Base-by-base conservation (phyloP, 1,140 invertebrate species). In the Brachionus plicatilis region DNA sequence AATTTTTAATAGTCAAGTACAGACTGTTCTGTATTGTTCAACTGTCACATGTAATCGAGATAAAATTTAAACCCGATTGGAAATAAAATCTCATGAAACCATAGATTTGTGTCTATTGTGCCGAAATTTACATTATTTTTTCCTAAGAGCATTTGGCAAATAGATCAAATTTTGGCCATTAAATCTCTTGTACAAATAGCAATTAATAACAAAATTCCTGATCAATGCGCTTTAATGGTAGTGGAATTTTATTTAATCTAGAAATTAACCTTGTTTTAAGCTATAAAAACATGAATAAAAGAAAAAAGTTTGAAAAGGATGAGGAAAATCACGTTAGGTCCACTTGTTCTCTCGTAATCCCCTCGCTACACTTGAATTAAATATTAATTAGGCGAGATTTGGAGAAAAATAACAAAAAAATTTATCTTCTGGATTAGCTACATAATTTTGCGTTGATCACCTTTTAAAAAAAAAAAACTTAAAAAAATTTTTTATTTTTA, bases 211-310 rank as follows among this genome's bases (percentile, higher is more conserved):
- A 72, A 72, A 72, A 72, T 72, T 72, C 68, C 33, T 72, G 11
- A 68, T 68, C 66, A 33, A 68, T 66, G 60, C 60, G 47, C 47
- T 53, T 53, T n/a, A 53, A 66, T 33, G 41, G 14, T 41, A 72
- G 68, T 72, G 68, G 68, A 72, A 72, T 72, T 72, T 43, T 72
- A 41, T 72, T 72, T 72, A 43, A 41, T 72, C 24, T 20, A 72
- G 37, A 72, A 41, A 72, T 72, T 72, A 72, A 41, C 68, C 68
- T 72, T 72, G 68, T 72, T 72, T 72, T 72, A 72, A 43, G n/a
- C 41, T 72, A 43, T 72, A 43, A 43, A 43, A 41, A 33, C 66
- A 41, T 33, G 53, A 60, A 60, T 60, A 24, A 60, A 8, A 27
- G 8, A 20, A 60, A 24, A 60, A 60, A 60, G 17, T 60, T 60